phyloP scores from a whole-genome alignment of 2,888 invertebrate species.

The Himalopsyche anomala region DNA sequence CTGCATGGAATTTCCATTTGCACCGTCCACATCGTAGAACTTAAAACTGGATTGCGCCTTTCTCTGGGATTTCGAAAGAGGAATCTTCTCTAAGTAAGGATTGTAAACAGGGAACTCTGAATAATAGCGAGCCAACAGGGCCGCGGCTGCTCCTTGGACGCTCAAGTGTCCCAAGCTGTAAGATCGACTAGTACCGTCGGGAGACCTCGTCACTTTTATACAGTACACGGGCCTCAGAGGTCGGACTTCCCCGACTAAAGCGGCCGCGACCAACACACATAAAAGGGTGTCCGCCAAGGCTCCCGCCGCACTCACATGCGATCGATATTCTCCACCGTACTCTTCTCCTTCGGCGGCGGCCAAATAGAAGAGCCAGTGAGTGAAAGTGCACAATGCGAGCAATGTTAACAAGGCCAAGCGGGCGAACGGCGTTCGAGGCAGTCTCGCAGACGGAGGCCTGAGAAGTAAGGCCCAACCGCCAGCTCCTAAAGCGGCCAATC shows the following conservation, averaged over 20 bases:
- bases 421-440: conserved; percentile 94
- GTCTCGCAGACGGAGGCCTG: conserved; percentile 87
- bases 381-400: conserved; percentile 93
- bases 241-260: conserved; percentile 94
- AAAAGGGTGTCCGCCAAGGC: conserved; percentile 95
- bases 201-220: conserved; percentile 93
- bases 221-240: conserved; percentile 94
- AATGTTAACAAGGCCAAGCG: conserved; percentile 92
- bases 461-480: conserved; percentile 96
- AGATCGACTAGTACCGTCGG: conserved; percentile 94
- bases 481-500: conserved; percentile 90
- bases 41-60: conserved; percentile 92
- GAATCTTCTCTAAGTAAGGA: conserved; percentile 94
- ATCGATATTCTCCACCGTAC: conserved; percentile 88
- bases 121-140: conserved; percentile 96
- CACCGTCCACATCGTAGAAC: conserved; percentile 97
- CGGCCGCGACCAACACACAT: conserved; percentile 95
- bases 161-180: conserved; percentile 94
- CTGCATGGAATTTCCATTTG: conserved; percentile 80
- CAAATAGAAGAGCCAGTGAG: conserved; percentile 98
- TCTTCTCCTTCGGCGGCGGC: conserved; percentile 88
- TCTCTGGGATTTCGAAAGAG: conserved; percentile 88
- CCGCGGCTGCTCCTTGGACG: conserved; percentile 96
- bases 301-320: conserved; percentile 93
- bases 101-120: conserved; percentile 98